Evolutionary conservation across 2,113 vertebrate species (phyloP).

Genomic region (Hassar affinis): DNA sequence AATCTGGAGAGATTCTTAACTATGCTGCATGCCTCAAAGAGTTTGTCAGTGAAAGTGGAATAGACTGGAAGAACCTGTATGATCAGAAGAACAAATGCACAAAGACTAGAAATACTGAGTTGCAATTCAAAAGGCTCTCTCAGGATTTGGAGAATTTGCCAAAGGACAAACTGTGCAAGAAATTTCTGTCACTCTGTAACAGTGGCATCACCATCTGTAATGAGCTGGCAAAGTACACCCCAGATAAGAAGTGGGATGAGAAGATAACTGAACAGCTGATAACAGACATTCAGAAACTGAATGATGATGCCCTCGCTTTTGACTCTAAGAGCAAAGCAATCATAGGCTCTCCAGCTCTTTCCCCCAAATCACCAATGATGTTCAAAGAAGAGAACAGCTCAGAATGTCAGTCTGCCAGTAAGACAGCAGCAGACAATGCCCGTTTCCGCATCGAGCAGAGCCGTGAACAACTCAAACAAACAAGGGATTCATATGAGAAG

Average conservation of each 20-base stretch:
- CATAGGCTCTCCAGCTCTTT: constrained; percentile 32
- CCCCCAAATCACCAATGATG: constrained; percentile 40
- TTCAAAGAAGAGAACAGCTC: constrained; percentile 11
- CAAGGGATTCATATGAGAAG: constrained; percentile 47
- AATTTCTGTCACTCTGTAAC: too few relatives aligned
- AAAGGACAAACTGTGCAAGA: too few relatives aligned
- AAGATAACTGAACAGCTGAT: not conserved
- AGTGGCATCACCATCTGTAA: constrained; percentile 43
- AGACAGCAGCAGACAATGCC: constrained; percentile 24
- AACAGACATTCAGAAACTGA: not conserved
- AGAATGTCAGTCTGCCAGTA: not conserved
- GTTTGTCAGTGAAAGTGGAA: not conserved
- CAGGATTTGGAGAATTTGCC: too few relatives aligned
- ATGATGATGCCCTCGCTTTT: constrained; percentile 23
- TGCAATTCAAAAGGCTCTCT: too few relatives aligned
- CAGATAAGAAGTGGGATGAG: constrained; percentile 9
- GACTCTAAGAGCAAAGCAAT: constrained; percentile 36
- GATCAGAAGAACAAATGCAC: constrained; percentile 20
- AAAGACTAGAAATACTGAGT: too few relatives aligned
- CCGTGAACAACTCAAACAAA: not conserved
- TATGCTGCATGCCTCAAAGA: not conserved
- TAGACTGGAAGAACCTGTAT: constrained; percentile 21
- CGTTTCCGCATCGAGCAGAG: constrained; percentile 56
- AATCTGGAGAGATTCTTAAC: constrained; percentile 27
- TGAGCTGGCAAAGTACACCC: constrained; percentile 21